Base-by-base conservation (phyloP, 2,888 invertebrate genomes). In the Aleiodes alternator region DNA sequence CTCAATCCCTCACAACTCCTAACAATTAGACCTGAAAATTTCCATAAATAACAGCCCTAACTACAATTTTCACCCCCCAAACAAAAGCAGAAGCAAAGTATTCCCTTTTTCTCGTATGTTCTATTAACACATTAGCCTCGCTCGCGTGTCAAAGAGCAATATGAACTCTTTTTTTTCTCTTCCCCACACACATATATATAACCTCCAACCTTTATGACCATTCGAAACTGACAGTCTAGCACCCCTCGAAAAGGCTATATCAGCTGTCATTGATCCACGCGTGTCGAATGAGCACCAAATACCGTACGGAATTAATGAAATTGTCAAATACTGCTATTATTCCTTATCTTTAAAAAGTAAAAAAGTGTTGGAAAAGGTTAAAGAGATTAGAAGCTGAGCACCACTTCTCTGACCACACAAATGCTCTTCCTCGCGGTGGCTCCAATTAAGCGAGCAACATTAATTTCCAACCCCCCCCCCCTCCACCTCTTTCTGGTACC, bases 361-460 rank as follows among this genome's bases (percentile, higher is more conserved):
- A 34, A 31, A 38, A 61, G 16, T 59, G 14, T 61, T 38, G 11
- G 8, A 56, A 12, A 43, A 43, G 69, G 69, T 69, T 43, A 70
- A 50, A 50, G 43, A 43, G 16, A 55, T 55, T n/a, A 51, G 80
- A 83, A 23, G 23, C 84, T 88, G 88, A 88, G 88, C 85, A 85
- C 87, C 88, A 71, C 72, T 70, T 66, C 85, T 86, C 84, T 79
- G 87, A 85, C 87, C 88, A 87, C 87, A 88, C 87, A 84, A 84
- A 85, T 85, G 84, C 86, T 86, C 82, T 29, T 84, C 78, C 85
- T 87, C 86, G 56, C 77, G 84, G 87, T 87, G 88, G 87, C 88
- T 88, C 88, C 87, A 88, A 89, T 89, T 88, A 89, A 89, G 87
- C 87, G 86, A 84, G 85, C 86, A 88, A 88, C 88, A 88, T 88